Conservation (phyloP, 2,113 vertebrate species). For the Salminus brasiliensis region DNA sequence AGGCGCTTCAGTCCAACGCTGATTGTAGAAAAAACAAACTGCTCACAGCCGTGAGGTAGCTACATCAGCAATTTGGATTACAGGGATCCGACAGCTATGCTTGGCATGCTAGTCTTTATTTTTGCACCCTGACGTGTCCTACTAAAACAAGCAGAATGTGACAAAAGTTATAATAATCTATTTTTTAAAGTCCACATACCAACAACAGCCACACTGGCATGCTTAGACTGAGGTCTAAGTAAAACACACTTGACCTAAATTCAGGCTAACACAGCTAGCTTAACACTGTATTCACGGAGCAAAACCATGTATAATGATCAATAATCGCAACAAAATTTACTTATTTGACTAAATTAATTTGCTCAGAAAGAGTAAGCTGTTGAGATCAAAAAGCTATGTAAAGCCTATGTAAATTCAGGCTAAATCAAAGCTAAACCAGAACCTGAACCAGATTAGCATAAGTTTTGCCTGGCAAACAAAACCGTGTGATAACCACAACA, state of each 20-base stretch:
- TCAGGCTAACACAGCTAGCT: neutral
- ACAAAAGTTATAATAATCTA: neutral
- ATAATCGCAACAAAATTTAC: too few relatives aligned
- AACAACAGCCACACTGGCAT: too few relatives aligned
- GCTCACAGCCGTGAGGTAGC: neutral
- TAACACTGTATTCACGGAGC: neutral
- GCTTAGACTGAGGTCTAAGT: neutral
- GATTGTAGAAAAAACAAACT: neutral
- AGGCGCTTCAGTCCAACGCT: neutral
- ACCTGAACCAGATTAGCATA: neutral
- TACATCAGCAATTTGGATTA: neutral
- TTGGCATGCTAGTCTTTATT: neutral
- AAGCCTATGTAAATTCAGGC: too few relatives aligned
- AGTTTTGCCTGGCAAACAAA: neutral
- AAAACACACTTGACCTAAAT: neutral
- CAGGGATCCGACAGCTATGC: neutral
- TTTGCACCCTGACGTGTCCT: neutral
- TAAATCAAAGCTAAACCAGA: too few relatives aligned
- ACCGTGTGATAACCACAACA: neutral
- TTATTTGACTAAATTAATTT: too few relatives aligned
- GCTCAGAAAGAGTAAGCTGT: too few relatives aligned
- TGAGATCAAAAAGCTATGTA: too few relatives aligned
- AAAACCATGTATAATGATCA: too few relatives aligned
- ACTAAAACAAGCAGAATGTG: conserved; percentile 14
- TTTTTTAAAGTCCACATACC: neutral